A percentile compares a stretch with the other conserved stretches of the same genome.
Conservation (phyloP, 2,113 vertebrate genomes). For the Chunga burmeisteri region DNA sequence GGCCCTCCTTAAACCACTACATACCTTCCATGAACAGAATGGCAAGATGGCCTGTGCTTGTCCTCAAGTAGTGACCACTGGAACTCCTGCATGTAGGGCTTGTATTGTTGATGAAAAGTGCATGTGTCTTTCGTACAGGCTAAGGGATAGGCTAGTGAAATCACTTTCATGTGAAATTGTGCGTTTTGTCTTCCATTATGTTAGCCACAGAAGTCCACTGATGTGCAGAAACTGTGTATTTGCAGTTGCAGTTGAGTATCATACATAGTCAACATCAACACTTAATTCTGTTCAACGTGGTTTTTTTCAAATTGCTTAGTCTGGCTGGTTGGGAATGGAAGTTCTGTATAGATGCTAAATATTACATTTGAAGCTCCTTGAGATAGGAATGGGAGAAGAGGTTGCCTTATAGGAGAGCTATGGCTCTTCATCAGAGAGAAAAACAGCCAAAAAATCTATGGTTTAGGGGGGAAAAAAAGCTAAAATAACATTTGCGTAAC, state of each 20-base stretch:
- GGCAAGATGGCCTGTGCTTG: not conserved
- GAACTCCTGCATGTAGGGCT: fast-evolving
- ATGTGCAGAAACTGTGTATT: not conserved
- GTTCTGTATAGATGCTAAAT: not conserved
- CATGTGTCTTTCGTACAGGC: fast-evolving
- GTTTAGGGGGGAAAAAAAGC: not conserved
- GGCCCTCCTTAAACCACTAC: not conserved
- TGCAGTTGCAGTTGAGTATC: not conserved
- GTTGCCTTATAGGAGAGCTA: not conserved
- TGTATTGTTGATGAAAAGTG: not conserved
- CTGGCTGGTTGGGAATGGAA: not conserved
- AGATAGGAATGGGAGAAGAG: not conserved
- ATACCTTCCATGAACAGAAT: not conserved
- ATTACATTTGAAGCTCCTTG: not conserved
- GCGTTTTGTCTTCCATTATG: fast-evolving
- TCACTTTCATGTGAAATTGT: not conserved
- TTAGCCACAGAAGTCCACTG: not conserved
- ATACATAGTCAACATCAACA: not conserved
- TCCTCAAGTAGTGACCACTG: not conserved
- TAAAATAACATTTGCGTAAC: not conserved
- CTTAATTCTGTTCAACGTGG: not conserved
- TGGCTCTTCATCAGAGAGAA: not conserved
- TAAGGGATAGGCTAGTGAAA: not conserved
- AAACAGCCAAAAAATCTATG: not conserved
- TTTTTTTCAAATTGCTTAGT: not conserved